phyloP scores from a whole-genome alignment of 2,888 invertebrate species.

The Melanargia galathea region DNA sequence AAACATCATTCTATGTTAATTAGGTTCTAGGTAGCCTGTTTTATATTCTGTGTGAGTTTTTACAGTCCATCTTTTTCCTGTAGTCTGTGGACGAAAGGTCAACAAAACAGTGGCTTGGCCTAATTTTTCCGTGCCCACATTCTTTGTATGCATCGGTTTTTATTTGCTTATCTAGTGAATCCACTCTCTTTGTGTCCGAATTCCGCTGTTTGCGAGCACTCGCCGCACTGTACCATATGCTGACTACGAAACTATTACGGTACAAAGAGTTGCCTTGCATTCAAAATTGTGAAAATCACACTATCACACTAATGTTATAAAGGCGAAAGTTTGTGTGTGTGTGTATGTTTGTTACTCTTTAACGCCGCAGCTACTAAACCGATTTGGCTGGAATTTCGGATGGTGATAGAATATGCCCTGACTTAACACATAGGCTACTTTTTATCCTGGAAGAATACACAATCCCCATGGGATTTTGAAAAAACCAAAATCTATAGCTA shows the following conservation, averaged over 20 bases:
- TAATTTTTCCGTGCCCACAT: conserved; percentile 30
- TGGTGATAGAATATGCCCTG: too few relatives aligned
- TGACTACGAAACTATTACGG: conserved; percentile 27
- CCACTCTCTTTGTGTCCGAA: conserved; percentile 27
- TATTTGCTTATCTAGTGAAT: conserved; percentile 32
- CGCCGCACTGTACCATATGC: too few relatives aligned
- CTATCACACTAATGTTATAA: too few relatives aligned
- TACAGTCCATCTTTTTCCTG: neutral
- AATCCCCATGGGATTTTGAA: too few relatives aligned
- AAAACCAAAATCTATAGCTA: too few relatives aligned
- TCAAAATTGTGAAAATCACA: conserved; percentile 1
- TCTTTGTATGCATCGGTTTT: conserved; percentile 30
- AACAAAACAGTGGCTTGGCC: conserved; percentile 27
- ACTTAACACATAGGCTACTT: too few relatives aligned
- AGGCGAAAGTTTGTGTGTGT: too few relatives aligned
- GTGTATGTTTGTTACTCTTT: too few relatives aligned
- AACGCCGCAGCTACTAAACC: too few relatives aligned
- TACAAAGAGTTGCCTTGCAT: conserved; percentile 9
- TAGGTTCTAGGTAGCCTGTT: neutral
- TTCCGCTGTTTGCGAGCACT: conserved; percentile 24
- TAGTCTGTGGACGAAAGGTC: conserved; percentile 14
- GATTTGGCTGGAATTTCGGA: too few relatives aligned
- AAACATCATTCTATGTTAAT: neutral
- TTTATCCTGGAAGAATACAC: too few relatives aligned
- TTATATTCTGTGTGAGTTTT: neutral